Evolutionary conservation across 2,113 vertebrate species (phyloP), one percentile per base, ranked within the genome.

Genomic region (Rhadina sibilatrix): DNA sequence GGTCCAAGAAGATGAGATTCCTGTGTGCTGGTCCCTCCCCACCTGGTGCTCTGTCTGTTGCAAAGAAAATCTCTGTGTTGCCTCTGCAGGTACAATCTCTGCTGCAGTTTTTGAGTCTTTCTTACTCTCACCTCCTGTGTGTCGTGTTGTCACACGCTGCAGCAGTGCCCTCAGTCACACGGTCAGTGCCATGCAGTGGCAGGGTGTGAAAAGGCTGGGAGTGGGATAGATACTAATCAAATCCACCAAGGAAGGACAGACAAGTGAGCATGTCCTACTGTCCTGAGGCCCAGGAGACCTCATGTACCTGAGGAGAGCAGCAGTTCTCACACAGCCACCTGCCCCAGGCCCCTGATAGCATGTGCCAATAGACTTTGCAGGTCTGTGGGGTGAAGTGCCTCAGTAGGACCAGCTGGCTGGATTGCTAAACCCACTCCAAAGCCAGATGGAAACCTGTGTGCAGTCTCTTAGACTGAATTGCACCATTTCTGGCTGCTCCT

Each of bases 1-100:
- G 1, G 56, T 57, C 30, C 40, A 37, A 75, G 91, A 81, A 27
- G 24, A n/a, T 42, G 24, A 5, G 2, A 24, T 91, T 70, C 30
- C 9, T 11, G 5, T 1, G 1, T n/a, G 30, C n/a, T 4, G 0
- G 17, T 75, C 22, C 35, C 9, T 74, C 20, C 46, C 30, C 4
- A 5, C 40, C 38, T 78, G 52, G 54, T 59, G 33, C 53, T 74
- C 2, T 0, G 7, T 52, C 27, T 40, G 19, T 61, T 74, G 40
- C 61, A 70, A 59, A 82, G 31, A 18, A 56, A 76, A 79, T 33
- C 64, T 63, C 13, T 19, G 40, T 1, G 6, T 61, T 74, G 9
- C 46, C 31, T 53, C 56, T 2, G 3, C 44, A 77, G 63, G 21
- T 23, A 9, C 18, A 25, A 38, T 9, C 59, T 70, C 4, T 2